Evolutionary conservation across 2,113 vertebrate genomes (phyloP).

Genomic region (Anser cygnoides): DNA sequence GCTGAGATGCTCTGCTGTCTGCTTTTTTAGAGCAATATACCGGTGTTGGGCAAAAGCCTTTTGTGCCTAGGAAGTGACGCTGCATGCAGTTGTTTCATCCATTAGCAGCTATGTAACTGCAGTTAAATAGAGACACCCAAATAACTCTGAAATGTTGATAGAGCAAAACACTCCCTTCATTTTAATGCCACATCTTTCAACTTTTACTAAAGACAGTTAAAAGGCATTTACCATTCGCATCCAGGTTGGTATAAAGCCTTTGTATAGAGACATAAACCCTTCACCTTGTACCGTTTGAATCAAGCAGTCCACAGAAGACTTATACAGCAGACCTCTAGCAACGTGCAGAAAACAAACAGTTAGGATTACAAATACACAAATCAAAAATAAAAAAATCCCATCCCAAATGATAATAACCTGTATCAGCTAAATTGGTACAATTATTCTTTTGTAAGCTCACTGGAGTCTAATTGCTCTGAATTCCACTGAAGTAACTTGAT

Average conservation of each 20-base stretch:
- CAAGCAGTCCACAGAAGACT: constrained; percentile 84
- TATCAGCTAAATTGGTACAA: not conserved
- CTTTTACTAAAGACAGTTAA: not conserved
- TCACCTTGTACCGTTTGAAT: constrained; percentile 80
- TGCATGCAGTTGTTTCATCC: not conserved
- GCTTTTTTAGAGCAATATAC: not conserved
- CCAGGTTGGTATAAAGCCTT: constrained; percentile 88
- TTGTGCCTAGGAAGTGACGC: not conserved
- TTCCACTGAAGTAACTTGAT: not conserved
- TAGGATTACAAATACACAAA: not conserved
- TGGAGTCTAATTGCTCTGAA: not conserved
- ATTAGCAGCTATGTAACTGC: not conserved
- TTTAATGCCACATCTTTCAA: not conserved
- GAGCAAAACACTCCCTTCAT: not conserved
- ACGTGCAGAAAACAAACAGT: not conserved
- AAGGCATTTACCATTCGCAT: constrained; percentile 82
- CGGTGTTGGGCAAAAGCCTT: not conserved
- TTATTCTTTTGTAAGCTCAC: not conserved
- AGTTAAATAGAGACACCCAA: not conserved
- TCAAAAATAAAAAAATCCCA: not conserved
- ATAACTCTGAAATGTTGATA: not conserved
- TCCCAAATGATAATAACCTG: not conserved
- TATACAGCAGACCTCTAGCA: constrained; percentile 84
- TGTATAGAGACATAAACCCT: constrained; percentile 85
- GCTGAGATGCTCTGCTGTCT: not conserved